phyloP scores from a whole-genome alignment of 2,888 invertebrate species.

The Tenodera sinensis region DNA sequence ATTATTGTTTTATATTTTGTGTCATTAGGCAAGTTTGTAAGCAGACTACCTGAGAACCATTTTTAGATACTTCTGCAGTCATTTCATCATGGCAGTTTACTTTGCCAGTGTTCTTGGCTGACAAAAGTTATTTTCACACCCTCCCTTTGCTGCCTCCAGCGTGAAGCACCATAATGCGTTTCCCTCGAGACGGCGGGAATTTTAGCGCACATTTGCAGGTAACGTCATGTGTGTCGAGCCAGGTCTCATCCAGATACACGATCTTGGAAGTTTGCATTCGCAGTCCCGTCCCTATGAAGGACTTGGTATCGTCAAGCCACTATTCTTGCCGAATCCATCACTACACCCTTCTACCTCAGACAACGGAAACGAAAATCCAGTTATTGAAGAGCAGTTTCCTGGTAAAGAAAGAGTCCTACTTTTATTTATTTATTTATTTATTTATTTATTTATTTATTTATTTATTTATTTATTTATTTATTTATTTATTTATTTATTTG shows the following conservation, averaged over 20 bases:
- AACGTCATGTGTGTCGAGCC: not conserved
- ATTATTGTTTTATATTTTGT: not conserved
- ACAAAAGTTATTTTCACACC: not conserved
- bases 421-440: no score
- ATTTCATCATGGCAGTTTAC: not conserved
- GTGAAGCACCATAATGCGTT: not conserved
- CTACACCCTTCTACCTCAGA: not conserved
- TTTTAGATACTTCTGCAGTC: not conserved
- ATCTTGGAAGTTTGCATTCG: not conserved
- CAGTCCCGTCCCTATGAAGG: not conserved
- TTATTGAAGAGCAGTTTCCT: not conserved
- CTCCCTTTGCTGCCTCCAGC: not conserved
- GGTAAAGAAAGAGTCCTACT: no score
- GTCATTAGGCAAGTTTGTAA: not conserved
- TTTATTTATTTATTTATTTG: no score
- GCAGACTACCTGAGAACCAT: no score
- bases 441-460: no score
- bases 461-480: no score
- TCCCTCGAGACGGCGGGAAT: not conserved
- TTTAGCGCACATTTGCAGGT: not conserved
- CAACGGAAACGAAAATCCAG: not conserved
- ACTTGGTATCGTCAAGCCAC: not conserved
- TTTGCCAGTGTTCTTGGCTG: not conserved
- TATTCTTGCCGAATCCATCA: not conserved
- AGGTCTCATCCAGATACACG: no score